Base-by-base conservation (phyloP, 2,888 invertebrate genomes). In the Chloromyia formosa region DNA sequence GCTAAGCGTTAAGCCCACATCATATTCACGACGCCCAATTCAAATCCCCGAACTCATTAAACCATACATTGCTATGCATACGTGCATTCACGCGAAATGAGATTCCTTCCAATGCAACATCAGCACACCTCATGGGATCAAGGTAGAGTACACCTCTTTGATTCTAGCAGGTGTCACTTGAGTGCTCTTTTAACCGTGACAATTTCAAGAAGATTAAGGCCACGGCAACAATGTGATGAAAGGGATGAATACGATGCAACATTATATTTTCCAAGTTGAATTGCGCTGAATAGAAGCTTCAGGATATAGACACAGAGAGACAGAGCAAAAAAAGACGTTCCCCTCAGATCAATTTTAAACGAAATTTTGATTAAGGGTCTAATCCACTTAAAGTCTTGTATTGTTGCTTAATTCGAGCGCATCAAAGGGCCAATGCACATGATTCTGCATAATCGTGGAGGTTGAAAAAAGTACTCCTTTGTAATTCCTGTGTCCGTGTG, bases 181-280 rank as follows among this genome's bases (percentile, higher is more conserved):
- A 77, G 76, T 77, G 75, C 74, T 77, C 76, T 74, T 77, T 73
- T 75, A 75, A 74, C 74, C 76, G 76, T 75, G 73, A 77, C 74
- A 71, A 74, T 74, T 74, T 75, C 64, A 60, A 75, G 74, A 56
- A 72, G 76, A 77, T 77, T 75, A 77, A 74, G 76, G 61, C 73
- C 71, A 61, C 45, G 73, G 27, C 49, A 58, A 49, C 73, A 76
- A 64, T 76, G 76, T 40, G 61, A 60, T 58, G 60, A 76, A 76
- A 74, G 64, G 73, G 72, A 71, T 76, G 58, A 74, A 72, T 71
- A 16, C 73, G 71, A 74, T 69, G 71, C 75, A 69, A 56, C 60
- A 49, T 61, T 42, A 23, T 27, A 49, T 64, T 58, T 56, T 14
- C 56, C 61, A 62, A 18, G 40, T 62, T 16, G 40, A 40, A 69